phyloP scores from a whole-genome alignment of 2,888 invertebrate species.

The Latrodectus hesperus region DNA sequence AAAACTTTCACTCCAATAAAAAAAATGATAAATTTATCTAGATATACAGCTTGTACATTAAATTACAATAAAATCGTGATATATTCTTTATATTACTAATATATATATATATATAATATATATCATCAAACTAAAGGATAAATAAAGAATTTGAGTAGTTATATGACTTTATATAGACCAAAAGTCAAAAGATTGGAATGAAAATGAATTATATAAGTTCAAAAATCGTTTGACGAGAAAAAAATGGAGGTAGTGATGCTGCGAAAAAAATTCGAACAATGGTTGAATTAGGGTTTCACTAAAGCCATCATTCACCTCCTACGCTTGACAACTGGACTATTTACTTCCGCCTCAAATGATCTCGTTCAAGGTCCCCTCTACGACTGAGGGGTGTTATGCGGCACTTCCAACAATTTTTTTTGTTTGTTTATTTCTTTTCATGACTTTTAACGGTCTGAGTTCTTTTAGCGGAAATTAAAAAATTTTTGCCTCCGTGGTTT shows the following conservation, averaged over 20 bases:
- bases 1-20: too few relatives aligned
- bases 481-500: background rate
- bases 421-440: background rate
- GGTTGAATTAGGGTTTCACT: background rate
- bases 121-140: too few relatives aligned
- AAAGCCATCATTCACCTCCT: background rate
- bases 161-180: too few relatives aligned
- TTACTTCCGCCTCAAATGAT: background rate
- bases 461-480: background rate
- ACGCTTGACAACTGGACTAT: background rate
- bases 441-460: background rate
- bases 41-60: too few relatives aligned
- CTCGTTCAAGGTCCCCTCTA: background rate
- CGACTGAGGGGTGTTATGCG: background rate
- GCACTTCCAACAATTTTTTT: background rate
- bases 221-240: background rate
- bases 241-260: background rate
- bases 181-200: too few relatives aligned
- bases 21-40: too few relatives aligned
- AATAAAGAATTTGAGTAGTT: too few relatives aligned
- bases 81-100: too few relatives aligned
- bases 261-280: background rate
- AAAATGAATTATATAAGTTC: too few relatives aligned
- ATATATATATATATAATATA: too few relatives aligned
- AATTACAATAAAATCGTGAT: too few relatives aligned